Conservation (phyloP, 2,797 vertebrate species). For the Gymnopithys bicolor region DNA sequence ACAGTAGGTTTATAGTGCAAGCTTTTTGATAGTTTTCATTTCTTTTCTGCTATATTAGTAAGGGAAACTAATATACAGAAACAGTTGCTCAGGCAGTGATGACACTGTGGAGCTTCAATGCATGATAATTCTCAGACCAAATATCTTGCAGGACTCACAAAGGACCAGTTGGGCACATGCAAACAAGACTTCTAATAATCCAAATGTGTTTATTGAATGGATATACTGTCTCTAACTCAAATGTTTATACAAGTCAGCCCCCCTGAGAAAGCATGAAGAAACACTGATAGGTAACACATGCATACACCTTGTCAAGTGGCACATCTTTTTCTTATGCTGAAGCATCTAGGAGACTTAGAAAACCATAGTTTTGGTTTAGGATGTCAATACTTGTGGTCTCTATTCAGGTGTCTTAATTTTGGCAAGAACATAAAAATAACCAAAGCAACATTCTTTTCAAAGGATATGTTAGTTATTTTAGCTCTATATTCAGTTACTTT, state of each 20-base stretch:
- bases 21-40: not conserved
- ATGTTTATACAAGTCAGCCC: not conserved
- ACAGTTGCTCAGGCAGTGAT: not conserved
- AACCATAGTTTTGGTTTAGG: not conserved
- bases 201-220: not conserved
- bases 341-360: not conserved
- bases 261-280: not conserved
- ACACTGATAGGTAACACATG: not conserved
- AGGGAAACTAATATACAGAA: not conserved
- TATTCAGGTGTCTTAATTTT: not conserved
- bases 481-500: not conserved
- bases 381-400: not conserved
- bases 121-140: not conserved
- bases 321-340: not conserved
- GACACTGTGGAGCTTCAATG: not conserved
- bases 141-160: not conserved
- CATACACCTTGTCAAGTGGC: not conserved
- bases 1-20: not conserved
- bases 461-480: not conserved
- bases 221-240: not conserved
- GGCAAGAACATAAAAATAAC: not conserved
- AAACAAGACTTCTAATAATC: not conserved
- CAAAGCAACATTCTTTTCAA: not conserved
- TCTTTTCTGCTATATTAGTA: not conserved
- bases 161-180: not conserved